Evolutionary conservation across 1,140 invertebrate species (phyloP).

Genomic region (Anadara kagoshimensis): DNA sequence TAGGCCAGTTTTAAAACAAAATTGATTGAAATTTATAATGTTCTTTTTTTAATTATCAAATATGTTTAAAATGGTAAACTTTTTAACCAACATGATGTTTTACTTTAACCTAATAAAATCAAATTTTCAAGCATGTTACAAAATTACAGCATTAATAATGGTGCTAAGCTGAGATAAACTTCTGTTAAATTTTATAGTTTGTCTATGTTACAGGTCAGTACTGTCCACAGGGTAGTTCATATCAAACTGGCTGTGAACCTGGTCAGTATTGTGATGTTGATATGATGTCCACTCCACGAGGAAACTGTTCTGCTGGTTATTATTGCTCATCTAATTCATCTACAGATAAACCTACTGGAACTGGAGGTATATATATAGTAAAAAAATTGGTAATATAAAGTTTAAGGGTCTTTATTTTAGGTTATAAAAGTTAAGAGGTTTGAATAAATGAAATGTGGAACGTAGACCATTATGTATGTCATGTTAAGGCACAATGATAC

Average conservation of each 20-base stretch:
- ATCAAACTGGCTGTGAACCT: slow-evolving; percentile 61
- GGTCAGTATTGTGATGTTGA: slow-evolving; percentile 65
- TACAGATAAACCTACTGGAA: slow-evolving; percentile 57
- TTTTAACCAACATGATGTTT: too few species aligned
- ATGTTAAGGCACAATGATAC: too few species aligned
- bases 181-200: neutral
- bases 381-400: too few species aligned
- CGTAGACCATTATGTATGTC: too few species aligned
- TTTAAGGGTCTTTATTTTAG: too few species aligned
- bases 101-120: neutral
- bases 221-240: slow-evolving; percentile 59
- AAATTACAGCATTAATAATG: neutral
- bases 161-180: too few species aligned
- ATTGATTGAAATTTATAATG: too few species aligned
- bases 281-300: slow-evolving; percentile 53
- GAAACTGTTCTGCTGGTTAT: slow-evolving; percentile 62
- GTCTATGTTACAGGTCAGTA: slow-evolving; percentile 55
- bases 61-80: too few species aligned
- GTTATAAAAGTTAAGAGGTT: too few species aligned
- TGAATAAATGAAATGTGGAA: too few species aligned
- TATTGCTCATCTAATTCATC: slow-evolving; percentile 64
- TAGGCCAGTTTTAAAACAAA: too few species aligned
- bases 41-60: too few species aligned
- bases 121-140: neutral
- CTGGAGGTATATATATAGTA: slow-evolving; percentile 56